Evolutionary conservation across 2,113 vertebrate genomes (phyloP).

Genomic region (Tachycineta bicolor): DNA sequence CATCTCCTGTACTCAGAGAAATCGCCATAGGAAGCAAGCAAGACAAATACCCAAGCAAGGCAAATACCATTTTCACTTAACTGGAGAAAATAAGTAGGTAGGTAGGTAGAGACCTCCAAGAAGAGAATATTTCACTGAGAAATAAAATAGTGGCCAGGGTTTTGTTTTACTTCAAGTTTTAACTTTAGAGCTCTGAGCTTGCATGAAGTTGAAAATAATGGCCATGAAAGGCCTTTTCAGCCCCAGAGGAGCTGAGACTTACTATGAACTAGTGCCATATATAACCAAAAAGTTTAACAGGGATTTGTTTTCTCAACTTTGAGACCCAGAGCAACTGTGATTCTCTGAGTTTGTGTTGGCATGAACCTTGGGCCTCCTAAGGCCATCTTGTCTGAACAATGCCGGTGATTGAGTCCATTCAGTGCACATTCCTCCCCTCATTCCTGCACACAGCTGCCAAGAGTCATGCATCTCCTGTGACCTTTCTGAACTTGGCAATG

Average conservation of each 20-base stretch:
- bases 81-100: background rate
- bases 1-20: background rate
- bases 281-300: background rate
- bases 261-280: background rate
- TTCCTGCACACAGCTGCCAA: background rate
- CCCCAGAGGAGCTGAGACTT: background rate
- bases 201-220: background rate
- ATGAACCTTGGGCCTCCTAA: constrained; percentile 4
- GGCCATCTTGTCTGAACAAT: constrained; percentile 2
- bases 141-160: background rate
- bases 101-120: background rate
- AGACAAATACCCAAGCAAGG: background rate
- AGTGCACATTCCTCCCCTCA: background rate
- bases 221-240: background rate
- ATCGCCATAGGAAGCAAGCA: background rate
- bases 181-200: background rate
- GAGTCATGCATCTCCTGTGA: background rate
- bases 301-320: constrained; percentile 29
- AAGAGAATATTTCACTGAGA: background rate
- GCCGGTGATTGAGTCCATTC: background rate
- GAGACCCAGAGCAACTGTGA: constrained; percentile 1
- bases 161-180: background rate
- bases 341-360: background rate
- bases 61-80: background rate
- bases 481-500: background rate